A percentile compares a stretch with the other conserved stretches of the same genome.
Evolutionary conservation across 2,888 invertebrate species (phyloP).

Genomic region (Lochmaea crataegi): DNA sequence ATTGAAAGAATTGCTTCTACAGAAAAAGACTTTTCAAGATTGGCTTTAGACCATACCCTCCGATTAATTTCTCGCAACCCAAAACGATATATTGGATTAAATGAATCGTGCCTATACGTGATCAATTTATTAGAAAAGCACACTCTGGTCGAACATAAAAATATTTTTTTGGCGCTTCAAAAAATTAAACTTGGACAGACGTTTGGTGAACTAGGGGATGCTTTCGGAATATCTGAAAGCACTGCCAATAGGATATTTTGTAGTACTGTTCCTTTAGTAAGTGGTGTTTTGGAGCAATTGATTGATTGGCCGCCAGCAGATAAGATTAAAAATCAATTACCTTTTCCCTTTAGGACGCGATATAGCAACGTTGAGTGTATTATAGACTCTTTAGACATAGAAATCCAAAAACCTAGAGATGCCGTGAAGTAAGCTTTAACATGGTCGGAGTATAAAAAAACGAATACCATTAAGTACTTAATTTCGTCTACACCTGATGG

Average conservation of each 20-base stretch:
- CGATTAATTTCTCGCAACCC: too few species aligned
- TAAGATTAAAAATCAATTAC: background rate
- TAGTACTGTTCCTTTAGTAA: background rate
- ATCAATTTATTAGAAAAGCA: too few species aligned
- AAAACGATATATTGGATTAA: too few species aligned
- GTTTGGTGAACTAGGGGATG: background rate
- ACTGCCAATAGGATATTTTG: background rate
- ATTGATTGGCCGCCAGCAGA: background rate
- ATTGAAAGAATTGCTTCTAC: too few species aligned
- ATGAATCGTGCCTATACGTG: too few species aligned
- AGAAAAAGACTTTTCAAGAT: too few species aligned
- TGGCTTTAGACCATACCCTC: too few species aligned
- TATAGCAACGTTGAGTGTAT: background rate
- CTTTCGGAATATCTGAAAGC: background rate
- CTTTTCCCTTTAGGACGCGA: background rate
- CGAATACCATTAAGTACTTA: conserved; percentile 37
- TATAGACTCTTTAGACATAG: conserved; percentile 39
- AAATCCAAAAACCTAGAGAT: conserved; percentile 37
- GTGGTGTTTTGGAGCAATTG: background rate
- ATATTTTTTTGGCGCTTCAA: too few species aligned
- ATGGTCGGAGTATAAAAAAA: conserved; percentile 41
- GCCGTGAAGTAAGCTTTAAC: conserved; percentile 34
- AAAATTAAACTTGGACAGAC: too few species aligned
- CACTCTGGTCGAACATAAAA: too few species aligned
- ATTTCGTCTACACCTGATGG: conserved; percentile 20